These are phyloP conservation scores for Hyles euphorbiae DNA, from an alignment of 1,140 invertebrate genomes.

Conservation along the genomic window DNA sequence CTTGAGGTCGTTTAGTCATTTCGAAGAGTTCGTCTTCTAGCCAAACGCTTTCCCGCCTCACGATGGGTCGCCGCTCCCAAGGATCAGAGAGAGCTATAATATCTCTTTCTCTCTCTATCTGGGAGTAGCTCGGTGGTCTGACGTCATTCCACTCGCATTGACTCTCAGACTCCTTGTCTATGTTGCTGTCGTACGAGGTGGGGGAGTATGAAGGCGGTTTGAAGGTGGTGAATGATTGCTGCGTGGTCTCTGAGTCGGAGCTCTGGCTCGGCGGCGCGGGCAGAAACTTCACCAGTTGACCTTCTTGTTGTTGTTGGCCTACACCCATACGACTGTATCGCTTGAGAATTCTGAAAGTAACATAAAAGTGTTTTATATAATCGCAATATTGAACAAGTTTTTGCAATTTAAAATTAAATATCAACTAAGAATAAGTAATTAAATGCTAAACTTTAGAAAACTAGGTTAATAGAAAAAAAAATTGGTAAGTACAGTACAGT, in stretches of 20 bases:
- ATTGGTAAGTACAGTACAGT: too few relatives aligned
- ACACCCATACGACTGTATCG: slow-evolving; percentile 81
- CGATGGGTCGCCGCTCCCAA: slow-evolving; percentile 67
- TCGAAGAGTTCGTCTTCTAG: slow-evolving; percentile 84
- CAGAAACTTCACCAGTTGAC: slow-evolving; percentile 80
- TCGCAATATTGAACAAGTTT: background rate
- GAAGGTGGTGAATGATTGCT: slow-evolving; percentile 76
- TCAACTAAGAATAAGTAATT: too few relatives aligned
- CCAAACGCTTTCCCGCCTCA: slow-evolving; percentile 76
- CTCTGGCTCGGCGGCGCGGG: slow-evolving; percentile 74
- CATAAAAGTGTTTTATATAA: background rate
- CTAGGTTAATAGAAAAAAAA: too few relatives aligned
- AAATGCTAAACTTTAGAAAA: too few relatives aligned
- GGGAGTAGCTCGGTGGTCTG: slow-evolving; percentile 74
- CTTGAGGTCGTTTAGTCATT: slow-evolving; percentile 84
- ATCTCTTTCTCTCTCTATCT: slow-evolving; percentile 56
- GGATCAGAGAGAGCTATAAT: slow-evolving; percentile 74
- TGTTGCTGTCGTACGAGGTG: slow-evolving; percentile 58
- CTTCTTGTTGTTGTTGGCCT: slow-evolving; percentile 67
- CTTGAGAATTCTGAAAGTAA: slow-evolving; percentile 75
- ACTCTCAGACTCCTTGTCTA: slow-evolving; percentile 57
- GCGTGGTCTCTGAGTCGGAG: slow-evolving; percentile 55
- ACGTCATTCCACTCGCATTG: slow-evolving; percentile 65
- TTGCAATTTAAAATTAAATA: too few relatives aligned
- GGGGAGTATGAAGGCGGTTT: slow-evolving; percentile 75